Evolutionary conservation across 2,888 invertebrate genomes (phyloP).

Genomic region (Tanytarsus gracilentus): DNA sequence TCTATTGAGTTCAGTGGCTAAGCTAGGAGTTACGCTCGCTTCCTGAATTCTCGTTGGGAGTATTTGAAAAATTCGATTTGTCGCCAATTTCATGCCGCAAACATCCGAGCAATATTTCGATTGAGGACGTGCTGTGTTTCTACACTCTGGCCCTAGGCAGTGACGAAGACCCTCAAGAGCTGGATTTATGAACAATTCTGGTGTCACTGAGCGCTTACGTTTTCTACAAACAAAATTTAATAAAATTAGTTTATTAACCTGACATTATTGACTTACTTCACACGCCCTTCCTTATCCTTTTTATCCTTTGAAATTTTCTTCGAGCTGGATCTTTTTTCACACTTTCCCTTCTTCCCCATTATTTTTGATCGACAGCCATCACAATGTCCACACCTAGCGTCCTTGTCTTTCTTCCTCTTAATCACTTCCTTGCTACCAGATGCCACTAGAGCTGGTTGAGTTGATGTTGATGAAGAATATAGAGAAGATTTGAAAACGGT

Average conservation of each 20-base stretch:
- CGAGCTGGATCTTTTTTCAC: conserved; percentile 46
- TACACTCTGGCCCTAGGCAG: conserved; percentile 87
- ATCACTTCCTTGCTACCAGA: conserved; percentile 34
- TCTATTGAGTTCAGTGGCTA: conserved; percentile 75
- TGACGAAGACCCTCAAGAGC: conserved; percentile 61
- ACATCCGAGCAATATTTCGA: conserved; percentile 92
- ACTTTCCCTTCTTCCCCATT: conserved; percentile 44
- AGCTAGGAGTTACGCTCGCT: conserved; percentile 79
- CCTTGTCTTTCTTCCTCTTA: conserved; percentile 38
- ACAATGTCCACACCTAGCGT: conserved; percentile 41
- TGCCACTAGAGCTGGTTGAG: neutral
- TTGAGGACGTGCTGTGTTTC: conserved; percentile 60
- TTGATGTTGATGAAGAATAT: conserved; percentile 35
- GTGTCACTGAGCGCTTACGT: conserved; percentile 37
- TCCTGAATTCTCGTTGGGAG: conserved; percentile 84
- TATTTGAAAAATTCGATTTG: conserved; percentile 75
- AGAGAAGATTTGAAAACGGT: conserved; percentile 44
- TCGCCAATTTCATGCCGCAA: conserved; percentile 84
- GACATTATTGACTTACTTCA: neutral
- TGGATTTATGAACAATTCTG: conserved; percentile 41
- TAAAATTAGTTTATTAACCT: neutral
- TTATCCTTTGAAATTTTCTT: conserved; percentile 31
- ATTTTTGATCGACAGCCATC: conserved; percentile 38
- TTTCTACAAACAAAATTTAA: conserved; percentile 31
- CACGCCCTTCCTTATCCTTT: conserved; percentile 20